phyloP scores from a whole-genome alignment of 2,113 vertebrate species.

The Glareola pratincola region DNA sequence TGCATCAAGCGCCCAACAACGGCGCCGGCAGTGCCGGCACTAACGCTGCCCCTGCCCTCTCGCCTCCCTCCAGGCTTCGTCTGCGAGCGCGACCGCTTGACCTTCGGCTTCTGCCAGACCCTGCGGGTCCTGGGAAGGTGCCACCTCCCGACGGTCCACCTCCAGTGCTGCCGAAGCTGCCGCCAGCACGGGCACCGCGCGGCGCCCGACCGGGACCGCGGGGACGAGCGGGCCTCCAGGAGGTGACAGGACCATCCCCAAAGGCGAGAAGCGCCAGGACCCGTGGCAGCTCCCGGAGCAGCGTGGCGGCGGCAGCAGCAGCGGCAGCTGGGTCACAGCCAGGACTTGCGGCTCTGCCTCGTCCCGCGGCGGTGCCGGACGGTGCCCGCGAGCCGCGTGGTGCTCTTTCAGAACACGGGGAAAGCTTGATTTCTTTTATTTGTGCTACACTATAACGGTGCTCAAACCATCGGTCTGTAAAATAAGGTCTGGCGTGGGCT shows the following conservation, averaged over 20 bases:
- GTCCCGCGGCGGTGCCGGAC: not conserved
- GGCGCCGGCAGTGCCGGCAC: rapidly evolving
- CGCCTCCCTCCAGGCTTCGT: conserved; percentile 17
- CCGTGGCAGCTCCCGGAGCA: rapidly evolving
- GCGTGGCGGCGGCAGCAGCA: not conserved
- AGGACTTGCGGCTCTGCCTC: not conserved
- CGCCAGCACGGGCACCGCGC: not conserved
- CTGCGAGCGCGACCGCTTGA: conserved; percentile 82
- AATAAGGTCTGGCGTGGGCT: not conserved
- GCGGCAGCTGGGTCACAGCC: not conserved
- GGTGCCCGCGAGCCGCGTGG: not conserved
- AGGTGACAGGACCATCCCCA: conserved; percentile 56
- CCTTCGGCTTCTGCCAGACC: conserved; percentile 84
- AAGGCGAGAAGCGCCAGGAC: not conserved
- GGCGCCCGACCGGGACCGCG: not conserved
- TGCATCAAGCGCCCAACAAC: rapidly evolving
- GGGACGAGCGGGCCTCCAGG: conserved; percentile 55
- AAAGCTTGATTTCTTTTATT: not conserved
- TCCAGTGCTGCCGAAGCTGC: conserved; percentile 90
- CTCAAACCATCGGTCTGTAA: not conserved
- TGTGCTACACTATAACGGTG: not conserved
- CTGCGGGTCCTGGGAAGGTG: conserved; percentile 85
- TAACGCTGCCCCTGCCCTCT: not conserved
- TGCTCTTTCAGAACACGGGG: not conserved
- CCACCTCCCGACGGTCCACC: conserved; percentile 71